Conservation (phyloP, 1,140 invertebrate genomes). For the Conus betulinus region DNA sequence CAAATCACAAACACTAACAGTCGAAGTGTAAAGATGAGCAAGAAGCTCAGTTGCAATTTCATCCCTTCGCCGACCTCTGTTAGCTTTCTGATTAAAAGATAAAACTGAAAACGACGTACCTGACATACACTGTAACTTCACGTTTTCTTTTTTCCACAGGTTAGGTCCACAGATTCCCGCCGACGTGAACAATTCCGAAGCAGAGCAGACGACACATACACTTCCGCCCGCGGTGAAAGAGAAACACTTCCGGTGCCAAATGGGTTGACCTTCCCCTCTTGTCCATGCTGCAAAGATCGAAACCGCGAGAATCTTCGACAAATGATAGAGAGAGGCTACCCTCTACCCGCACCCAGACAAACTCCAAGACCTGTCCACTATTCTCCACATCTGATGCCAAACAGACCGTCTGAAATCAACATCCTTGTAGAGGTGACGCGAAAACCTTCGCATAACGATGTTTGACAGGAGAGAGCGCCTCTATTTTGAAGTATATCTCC, state of each 20-base stretch:
- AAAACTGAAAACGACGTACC: no score
- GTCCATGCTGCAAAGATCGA: slow-evolving; percentile 62
- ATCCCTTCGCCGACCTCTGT: no score
- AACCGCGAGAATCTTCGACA: slow-evolving; percentile 57
- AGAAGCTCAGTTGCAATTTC: no score
- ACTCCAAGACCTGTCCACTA: background rate
- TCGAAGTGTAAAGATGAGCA: no score
- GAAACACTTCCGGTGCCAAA: slow-evolving; percentile 49
- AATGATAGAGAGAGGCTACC: background rate
- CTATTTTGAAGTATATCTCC: background rate
- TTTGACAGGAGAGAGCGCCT: background rate
- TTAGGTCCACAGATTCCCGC: background rate
- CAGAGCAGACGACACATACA: background rate
- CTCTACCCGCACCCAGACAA: background rate
- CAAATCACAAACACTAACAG: no score
- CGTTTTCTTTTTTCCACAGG: background rate
- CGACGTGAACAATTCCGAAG: background rate
- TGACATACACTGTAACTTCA: no score
- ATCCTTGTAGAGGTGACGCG: background rate
- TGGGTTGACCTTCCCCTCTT: slow-evolving; percentile 38
- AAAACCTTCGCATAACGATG: background rate
- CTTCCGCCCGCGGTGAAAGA: background rate
- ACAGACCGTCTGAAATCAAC: background rate
- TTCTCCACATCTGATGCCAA: background rate
- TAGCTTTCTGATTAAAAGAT: no score